These are phyloP conservation scores for Acrobasis suavella DNA, from an alignment of 2,888 invertebrate species.

Conservation along the genomic window DNA sequence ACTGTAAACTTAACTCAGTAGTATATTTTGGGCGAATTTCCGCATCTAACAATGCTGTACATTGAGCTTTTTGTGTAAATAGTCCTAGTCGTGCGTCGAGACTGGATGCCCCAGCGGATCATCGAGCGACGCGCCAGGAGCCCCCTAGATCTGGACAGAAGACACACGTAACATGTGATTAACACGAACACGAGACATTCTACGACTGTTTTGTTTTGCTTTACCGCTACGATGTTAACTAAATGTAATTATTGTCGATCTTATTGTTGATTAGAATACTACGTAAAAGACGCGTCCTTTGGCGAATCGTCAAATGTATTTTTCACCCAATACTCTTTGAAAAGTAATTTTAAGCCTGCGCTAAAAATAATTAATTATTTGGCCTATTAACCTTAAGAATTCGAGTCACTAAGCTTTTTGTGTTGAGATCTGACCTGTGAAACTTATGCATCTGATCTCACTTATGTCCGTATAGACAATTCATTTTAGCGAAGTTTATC, in stretches of 20 bases:
- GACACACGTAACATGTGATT: conserved; percentile 77
- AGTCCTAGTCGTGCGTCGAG: conserved; percentile 60
- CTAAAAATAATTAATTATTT: conserved; percentile 66
- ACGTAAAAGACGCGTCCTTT: conserved; percentile 61
- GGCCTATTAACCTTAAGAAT: conserved; percentile 73
- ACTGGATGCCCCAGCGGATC: conserved; percentile 49
- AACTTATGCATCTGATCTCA: conserved; percentile 62
- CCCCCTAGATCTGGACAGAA: conserved; percentile 51
- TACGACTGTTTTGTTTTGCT: conserved; percentile 79
- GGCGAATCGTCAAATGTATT: conserved; percentile 76
- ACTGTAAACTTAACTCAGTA: conserved; percentile 72
- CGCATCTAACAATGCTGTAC: conserved; percentile 81
- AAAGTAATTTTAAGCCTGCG: conserved; percentile 70
- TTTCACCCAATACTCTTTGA: conserved; percentile 81
- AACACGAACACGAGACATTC: conserved; percentile 75
- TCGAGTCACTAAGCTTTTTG: conserved; percentile 69
- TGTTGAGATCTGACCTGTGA: conserved; percentile 68
- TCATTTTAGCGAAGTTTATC: conserved; percentile 45
- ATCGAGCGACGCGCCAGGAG: conserved; percentile 52
- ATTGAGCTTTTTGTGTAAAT: conserved; percentile 82
- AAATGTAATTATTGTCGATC: conserved; percentile 65
- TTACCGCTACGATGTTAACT: conserved; percentile 81
- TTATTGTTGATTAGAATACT: conserved; percentile 62
- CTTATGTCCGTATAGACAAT: conserved; percentile 44
- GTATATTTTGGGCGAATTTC: conserved; percentile 72